These are phyloP conservation scores for Ptilonorhynchus violaceus DNA, from an alignment of 2,113 vertebrate species.

Conservation along the genomic window DNA sequence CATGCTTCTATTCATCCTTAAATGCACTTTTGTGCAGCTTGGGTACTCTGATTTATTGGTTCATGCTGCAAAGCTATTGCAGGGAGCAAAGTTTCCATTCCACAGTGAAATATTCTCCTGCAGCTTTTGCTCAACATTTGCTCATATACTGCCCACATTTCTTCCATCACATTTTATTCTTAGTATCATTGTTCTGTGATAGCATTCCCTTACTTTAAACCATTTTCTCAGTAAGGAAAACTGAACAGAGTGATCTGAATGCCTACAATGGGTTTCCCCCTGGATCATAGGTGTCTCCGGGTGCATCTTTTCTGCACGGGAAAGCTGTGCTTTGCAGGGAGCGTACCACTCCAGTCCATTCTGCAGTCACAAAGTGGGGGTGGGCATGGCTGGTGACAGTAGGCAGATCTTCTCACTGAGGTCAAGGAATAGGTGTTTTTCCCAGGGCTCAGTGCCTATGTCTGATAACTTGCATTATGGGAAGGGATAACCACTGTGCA, in stretches of 20 bases:
- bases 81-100: background rate
- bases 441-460: background rate
- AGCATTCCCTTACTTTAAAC: background rate
- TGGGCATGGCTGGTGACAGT: background rate
- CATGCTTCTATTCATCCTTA: background rate
- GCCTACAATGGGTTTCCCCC: background rate
- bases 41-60: background rate
- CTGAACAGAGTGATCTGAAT: background rate
- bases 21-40: background rate
- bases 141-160: background rate
- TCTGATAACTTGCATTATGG: background rate
- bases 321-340: background rate
- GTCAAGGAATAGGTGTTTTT: background rate
- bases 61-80: background rate
- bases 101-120: accelerated
- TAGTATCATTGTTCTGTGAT: background rate
- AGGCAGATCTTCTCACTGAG: background rate
- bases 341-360: background rate
- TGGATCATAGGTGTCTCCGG: background rate
- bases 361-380: background rate
- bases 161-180: background rate
- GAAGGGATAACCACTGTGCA: background rate
- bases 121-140: background rate
- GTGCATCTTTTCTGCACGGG: accelerated
- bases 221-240: background rate